These are phyloP conservation scores for Danaus melanippus DNA, from an alignment of 1,140 invertebrate genomes.

Conservation along the genomic window DNA sequence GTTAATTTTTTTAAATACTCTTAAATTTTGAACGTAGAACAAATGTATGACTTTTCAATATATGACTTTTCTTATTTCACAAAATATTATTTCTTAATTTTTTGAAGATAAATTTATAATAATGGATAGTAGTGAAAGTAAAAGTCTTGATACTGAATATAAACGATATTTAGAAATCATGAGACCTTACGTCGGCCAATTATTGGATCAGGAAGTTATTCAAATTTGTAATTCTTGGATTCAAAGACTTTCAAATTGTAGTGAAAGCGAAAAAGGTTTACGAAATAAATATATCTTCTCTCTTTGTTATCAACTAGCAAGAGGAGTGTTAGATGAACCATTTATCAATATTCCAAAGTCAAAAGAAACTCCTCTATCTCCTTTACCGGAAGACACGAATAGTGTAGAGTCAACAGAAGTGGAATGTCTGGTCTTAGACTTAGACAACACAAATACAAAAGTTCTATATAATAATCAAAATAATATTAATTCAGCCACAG, in stretches of 20 bases:
- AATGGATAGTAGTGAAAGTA: slow-evolving; percentile 40
- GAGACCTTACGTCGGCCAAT: slow-evolving; percentile 40
- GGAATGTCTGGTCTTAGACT: slow-evolving; percentile 38
- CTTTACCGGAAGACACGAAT: slow-evolving; percentile 26
- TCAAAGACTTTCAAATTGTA: slow-evolving; percentile 41
- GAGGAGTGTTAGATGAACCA: slow-evolving; percentile 43
- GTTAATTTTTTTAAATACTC: neutral
- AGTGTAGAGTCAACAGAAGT: slow-evolving; percentile 41
- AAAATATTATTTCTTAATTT: slow-evolving; percentile 2
- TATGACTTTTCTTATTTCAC: neutral
- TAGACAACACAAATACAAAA: slow-evolving; percentile 28
- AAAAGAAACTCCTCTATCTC: slow-evolving; percentile 15
- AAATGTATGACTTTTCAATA: too few relatives aligned
- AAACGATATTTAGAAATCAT: slow-evolving; percentile 53
- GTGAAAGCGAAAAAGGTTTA: slow-evolving; percentile 38
- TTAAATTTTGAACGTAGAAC: slow-evolving; percentile 6
- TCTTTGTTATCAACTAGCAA: slow-evolving; percentile 50
- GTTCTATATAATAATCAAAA: slow-evolving; percentile 27
- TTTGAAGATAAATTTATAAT: slow-evolving; percentile 20
- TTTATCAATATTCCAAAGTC: slow-evolving; percentile 34
- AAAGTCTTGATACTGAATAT: slow-evolving; percentile 48
- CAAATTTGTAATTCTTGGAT: slow-evolving; percentile 53
- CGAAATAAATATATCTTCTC: slow-evolving; percentile 54
- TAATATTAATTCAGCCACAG: slow-evolving; percentile 7
- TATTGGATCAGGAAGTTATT: slow-evolving; percentile 38